Percentiles rank a stretch among this genome's conserved stretches.
These are phyloP conservation scores for Sapayoa aenigma DNA, from an alignment of 2,113 vertebrate genomes.

Conservation along the genomic window DNA sequence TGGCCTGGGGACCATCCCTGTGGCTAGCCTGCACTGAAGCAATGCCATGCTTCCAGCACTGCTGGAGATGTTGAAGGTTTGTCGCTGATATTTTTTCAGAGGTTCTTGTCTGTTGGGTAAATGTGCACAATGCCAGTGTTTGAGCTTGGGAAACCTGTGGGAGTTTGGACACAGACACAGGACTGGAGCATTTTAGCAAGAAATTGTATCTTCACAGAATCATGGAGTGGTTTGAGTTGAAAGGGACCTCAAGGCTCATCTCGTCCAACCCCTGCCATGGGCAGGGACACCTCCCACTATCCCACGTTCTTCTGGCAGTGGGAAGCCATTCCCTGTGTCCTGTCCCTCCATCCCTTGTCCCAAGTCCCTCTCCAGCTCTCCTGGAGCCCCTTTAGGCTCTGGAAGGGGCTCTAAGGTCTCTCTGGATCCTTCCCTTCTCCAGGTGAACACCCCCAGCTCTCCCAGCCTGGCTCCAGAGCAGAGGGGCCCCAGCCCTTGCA, in stretches of 20 bases:
- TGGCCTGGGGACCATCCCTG: not conserved
- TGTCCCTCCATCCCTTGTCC: not conserved
- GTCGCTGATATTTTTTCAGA: not conserved
- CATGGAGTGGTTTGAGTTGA: not conserved
- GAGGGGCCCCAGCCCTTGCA: not conserved
- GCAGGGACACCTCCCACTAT: not conserved
- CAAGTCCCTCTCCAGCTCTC: not conserved
- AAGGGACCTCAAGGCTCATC: not conserved
- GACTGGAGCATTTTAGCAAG: not conserved
- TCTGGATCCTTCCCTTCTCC: not conserved
- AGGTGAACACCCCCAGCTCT: not conserved
- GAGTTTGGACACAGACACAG: not conserved
- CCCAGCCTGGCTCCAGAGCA: not conserved
- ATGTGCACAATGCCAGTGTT: not conserved
- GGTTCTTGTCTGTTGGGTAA: not conserved
- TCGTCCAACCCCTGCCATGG: accelerated
- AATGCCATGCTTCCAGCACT: not conserved
- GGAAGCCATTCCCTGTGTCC: not conserved
- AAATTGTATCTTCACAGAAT: not conserved
- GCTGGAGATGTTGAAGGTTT: not conserved
- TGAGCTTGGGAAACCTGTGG: not conserved
- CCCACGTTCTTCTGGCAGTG: not conserved
- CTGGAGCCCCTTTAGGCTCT: not conserved
- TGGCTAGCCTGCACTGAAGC: not conserved
- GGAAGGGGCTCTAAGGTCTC: not conserved